Evolutionary conservation across 2,888 invertebrate species (phyloP).

Genomic region (Plutella xylostella): DNA sequence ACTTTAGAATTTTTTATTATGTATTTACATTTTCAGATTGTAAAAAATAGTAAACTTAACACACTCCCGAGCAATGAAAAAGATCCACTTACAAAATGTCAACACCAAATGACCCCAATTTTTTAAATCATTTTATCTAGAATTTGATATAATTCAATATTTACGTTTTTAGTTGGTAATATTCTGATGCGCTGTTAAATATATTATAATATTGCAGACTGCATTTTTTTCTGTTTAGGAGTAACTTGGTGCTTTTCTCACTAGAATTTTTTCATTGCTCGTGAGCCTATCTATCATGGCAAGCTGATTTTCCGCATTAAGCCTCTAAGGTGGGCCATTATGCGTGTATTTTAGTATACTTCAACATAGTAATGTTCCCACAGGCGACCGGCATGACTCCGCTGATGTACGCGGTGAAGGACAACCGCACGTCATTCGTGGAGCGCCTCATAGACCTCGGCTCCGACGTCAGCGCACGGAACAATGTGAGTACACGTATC

Average conservation of each 20-base stretch:
- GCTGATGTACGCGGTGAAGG: constrained; percentile 95
- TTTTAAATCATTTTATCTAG: too few relatives aligned
- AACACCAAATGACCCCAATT: too few relatives aligned
- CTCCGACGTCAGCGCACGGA: constrained; percentile 89
- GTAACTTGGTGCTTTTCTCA: too few relatives aligned
- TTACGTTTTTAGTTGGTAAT: background rate
- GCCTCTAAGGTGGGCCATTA: too few relatives aligned
- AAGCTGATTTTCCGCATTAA: too few relatives aligned
- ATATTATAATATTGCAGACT: background rate
- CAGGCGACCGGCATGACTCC: constrained; percentile 95
- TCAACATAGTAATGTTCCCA: too few relatives aligned
- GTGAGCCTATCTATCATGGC: background rate
- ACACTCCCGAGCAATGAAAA: too few relatives aligned
- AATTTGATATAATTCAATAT: background rate
- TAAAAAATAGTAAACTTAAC: background rate
- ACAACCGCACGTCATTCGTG: constrained; percentile 90
- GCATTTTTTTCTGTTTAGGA: background rate
- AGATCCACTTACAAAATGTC: too few relatives aligned
- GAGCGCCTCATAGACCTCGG: constrained; percentile 95
- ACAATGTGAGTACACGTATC: constrained; percentile 79
- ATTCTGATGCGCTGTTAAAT: too few relatives aligned
- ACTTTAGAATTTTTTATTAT: too few relatives aligned
- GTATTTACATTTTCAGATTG: too few relatives aligned
- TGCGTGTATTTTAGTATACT: background rate
- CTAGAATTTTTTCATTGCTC: too few relatives aligned